phyloP scores from a whole-genome alignment of 2,113 vertebrate genomes.

The Alosa alosa region DNA sequence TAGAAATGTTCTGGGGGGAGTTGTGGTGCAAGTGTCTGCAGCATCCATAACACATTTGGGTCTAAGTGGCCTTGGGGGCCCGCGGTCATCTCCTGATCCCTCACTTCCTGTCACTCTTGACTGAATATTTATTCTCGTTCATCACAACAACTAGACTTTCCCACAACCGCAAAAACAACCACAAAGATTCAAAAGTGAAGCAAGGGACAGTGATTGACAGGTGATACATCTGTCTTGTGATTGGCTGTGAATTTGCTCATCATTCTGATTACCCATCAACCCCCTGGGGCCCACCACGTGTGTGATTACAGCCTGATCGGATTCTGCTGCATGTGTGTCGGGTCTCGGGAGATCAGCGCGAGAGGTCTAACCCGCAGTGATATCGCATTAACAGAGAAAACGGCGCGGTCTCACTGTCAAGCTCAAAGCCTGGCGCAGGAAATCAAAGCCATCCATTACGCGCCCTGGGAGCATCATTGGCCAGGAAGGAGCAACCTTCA shows the following conservation, averaged over 20 bases:
- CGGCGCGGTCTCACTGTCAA: conserved; percentile 62
- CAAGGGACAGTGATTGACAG: not conserved
- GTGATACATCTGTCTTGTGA: not conserved
- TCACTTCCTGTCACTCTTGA: no score
- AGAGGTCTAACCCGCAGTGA: conserved; percentile 60
- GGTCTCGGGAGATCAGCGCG: conserved; percentile 61
- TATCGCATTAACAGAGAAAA: conserved; percentile 70
- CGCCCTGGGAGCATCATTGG: conserved; percentile 27
- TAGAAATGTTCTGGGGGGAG: no score
- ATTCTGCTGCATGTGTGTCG: conserved; percentile 68
- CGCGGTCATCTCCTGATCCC: no score
- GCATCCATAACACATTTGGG: no score
- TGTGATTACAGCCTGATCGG: conserved; percentile 67
- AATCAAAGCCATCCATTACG: conserved; percentile 53
- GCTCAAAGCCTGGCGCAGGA: conserved; percentile 53
- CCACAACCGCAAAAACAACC: not conserved
- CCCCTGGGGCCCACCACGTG: conserved; percentile 56
- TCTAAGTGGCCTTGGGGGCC: no score
- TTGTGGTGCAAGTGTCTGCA: no score
- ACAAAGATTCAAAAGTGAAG: not conserved
- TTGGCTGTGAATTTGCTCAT: conserved; percentile 21
- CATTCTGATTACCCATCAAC: conserved; percentile 54
- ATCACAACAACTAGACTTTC: not conserved
- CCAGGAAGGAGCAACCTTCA: conserved; percentile 6
- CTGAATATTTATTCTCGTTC: not conserved